phyloP scores from a whole-genome alignment of 2,888 invertebrate species.

The Acronicta aceris region DNA sequence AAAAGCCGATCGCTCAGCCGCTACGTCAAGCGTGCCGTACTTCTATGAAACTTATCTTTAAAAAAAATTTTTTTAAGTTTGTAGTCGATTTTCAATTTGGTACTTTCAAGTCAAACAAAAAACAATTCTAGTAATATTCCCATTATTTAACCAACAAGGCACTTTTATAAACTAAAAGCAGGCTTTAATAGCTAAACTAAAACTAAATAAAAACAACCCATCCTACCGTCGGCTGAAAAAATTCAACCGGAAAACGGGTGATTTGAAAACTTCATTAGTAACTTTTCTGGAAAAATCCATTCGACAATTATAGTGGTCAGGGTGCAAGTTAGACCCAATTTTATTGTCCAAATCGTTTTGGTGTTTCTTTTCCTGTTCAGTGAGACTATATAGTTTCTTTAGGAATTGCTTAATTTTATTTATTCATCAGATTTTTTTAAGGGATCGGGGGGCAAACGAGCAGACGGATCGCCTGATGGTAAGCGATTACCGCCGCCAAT shows the following conservation, averaged over 20 bases:
- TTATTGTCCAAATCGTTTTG: conserved; percentile 45
- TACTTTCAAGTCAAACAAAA: too few relatives aligned
- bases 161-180: conserved; percentile 6
- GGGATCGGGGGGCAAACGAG: too few relatives aligned
- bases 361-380: conserved; percentile 38
- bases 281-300: conserved; percentile 52
- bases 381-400: conserved; percentile 8
- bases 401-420: not conserved
- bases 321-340: conserved; percentile 53
- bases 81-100: too few relatives aligned
- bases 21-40: too few relatives aligned
- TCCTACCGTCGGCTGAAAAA: conserved; percentile 46
- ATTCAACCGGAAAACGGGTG: conserved; percentile 57
- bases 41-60: too few relatives aligned
- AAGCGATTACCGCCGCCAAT: too few relatives aligned
- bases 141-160: too few relatives aligned
- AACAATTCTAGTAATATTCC: too few relatives aligned
- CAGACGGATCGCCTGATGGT: too few relatives aligned
- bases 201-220: conserved; percentile 9
- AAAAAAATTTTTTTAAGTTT: too few relatives aligned
- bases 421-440: too few relatives aligned
- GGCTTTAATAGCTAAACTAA: not conserved
- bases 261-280: conserved; percentile 66
- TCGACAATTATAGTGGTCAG: conserved; percentile 55
- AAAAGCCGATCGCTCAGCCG: too few relatives aligned